Base-by-base conservation (phyloP, 1,140 invertebrate genomes). In the Cheumatopsyche charites region DNA sequence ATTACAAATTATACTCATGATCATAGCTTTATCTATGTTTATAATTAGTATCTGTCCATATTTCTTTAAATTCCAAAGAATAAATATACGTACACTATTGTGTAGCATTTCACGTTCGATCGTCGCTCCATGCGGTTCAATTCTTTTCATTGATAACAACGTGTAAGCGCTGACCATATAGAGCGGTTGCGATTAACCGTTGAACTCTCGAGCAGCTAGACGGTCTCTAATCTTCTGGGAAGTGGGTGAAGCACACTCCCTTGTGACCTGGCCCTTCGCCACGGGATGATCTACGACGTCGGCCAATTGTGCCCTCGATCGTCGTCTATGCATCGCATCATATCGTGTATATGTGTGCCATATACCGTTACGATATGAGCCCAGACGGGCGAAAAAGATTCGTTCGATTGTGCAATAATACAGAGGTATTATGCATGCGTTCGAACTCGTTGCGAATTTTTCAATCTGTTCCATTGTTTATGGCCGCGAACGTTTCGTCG, bases 161-260 rank as follows among this genome's bases (percentile, higher is more conserved):
- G 55, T 61, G 21, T 25, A 61, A 15, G 41, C 15, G 43, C 41
- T 43, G 63, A 45, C 63, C 63, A 66, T 66, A 66, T 66, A 71
- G 43, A 71, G 61, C 45, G 29, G 69, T 43, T 43, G 17, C 15
- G 58, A 63, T 71, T 71, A 71, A 71, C 69, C 69, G 69, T 71
- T 71, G 69, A 71, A 71, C 69, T 65, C 58, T n/a, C n/a, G n/a
- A n/a, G n/a, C n/a, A n/a, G n/a, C n/a, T 70, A 36, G 29, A 36
- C n/a, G 25, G 61, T 9, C 29, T 62, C 55, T 49, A 70, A 52
- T 43, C 68, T 71, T 17, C 41, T 71, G 69, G 69, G 69, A 71
- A 71, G 69, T 71, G 69, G 69, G 69, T 71, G 69, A 71, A 63
- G 66, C 66, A 55, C 29, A 9, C 47, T 68, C 66, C 66, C 66